Evolutionary conservation across 2,888 invertebrate genomes (phyloP), one percentile per base, ranked within the genome.

Genomic region (Trypoxylon attenuatum): DNA sequence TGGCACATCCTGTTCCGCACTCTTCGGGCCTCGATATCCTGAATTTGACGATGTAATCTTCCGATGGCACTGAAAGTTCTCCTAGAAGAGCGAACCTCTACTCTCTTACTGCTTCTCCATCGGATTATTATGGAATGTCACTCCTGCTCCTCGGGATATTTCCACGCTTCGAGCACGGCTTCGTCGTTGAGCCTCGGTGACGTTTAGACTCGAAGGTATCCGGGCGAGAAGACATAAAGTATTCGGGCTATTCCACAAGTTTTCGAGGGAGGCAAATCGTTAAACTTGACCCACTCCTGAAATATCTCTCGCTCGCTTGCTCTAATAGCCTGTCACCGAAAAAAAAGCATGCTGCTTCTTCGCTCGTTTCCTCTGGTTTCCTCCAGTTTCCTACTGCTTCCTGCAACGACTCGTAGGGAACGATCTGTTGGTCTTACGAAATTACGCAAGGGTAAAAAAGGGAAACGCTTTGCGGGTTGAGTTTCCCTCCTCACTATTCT

Each of bases 241-340:
- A 29, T 29, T 19, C 50, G 25, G 15, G 15, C 19, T 33, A 16
- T 19, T 19, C 19, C 38, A 2, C 15, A 38, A 29, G n/a, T 19
- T 33, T 50, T 25, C 1, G 19, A 4, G 38, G 5, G 27, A 46
- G 22, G 51, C 25, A 49, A 56, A 21, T 16, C 16, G 33, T 23
- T 68, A 73, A 73, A 73, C 73, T 73, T 73, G 73, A 73, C 73
- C 73, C 59, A 68, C 33, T 73, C 64, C 46, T 27, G 54, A 70
- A 73, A 73, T 72, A 72, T 38, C 45, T 16, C 23, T 21, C 4
- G 16, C 45, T 15, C 16, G 13, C 5, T 21, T 5, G 38, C 38
- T 52, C 41, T 29, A 51, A 64, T 64, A 64, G 70, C 49, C 46
- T 41, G n/a, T 13, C 33, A 46, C 13, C 55, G 55, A 22, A 63